Evolutionary conservation across 2,113 vertebrate species (phyloP).

Genomic region (Leptocoma aspasia): DNA sequence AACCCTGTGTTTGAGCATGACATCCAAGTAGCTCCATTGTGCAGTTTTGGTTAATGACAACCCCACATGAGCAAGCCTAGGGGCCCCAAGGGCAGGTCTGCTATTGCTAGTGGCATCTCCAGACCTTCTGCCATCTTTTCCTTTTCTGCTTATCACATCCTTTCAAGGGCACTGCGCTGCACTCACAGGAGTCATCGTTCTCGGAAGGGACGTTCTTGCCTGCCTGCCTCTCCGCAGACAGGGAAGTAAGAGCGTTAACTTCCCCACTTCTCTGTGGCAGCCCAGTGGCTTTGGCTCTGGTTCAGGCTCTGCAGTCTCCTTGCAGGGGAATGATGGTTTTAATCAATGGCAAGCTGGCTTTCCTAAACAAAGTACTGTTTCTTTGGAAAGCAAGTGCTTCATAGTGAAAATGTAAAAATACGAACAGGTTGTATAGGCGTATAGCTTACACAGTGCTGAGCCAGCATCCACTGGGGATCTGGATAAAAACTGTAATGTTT

Average conservation of each 20-base stretch:
- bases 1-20: not conserved
- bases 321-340: not conserved
- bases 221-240: not conserved
- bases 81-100: not conserved
- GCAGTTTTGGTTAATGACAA: not conserved
- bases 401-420: not conserved
- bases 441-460: not conserved
- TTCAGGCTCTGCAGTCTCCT: not conserved
- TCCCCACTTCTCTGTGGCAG: not conserved
- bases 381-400: not conserved
- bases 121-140: not conserved
- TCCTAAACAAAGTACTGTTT: not conserved
- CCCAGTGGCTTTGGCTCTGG: not conserved
- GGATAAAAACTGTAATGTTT: not conserved
- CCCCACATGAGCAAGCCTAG: not conserved
- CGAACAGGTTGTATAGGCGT: not conserved
- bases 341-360: not conserved
- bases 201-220: not conserved
- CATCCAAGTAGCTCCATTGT: not conserved
- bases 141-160: not conserved
- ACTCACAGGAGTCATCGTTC: not conserved
- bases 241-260: not conserved
- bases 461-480: not conserved
- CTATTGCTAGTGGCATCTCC: not conserved
- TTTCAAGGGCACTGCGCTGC: rapidly evolving